phyloP scores from a whole-genome alignment of 2,113 vertebrate species.

The Bagarius yarrelli region DNA sequence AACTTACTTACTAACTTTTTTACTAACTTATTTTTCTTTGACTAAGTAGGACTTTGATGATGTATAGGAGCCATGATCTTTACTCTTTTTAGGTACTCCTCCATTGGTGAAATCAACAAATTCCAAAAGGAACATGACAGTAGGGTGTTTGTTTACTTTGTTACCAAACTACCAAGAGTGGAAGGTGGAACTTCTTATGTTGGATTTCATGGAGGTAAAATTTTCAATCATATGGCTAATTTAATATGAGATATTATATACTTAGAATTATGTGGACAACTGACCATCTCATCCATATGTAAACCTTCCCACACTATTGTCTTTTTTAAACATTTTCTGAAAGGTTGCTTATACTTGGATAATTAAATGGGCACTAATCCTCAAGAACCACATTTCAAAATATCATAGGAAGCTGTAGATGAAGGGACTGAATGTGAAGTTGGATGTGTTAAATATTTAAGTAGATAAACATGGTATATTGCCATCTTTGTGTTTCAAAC shows the following conservation, averaged over 20 bases:
- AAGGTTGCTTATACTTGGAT: no score
- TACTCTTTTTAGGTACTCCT: constrained; percentile 76
- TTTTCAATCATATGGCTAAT: not conserved
- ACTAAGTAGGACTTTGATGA: not conserved
- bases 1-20: not conserved
- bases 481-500: not conserved
- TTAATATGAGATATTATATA: not conserved
- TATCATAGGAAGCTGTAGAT: no score
- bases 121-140: constrained; percentile 54
- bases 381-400: no score
- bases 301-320: not conserved
- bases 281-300: not conserved
- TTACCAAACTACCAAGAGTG: constrained; percentile 86
- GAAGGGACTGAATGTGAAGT: no score
- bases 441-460: no score
- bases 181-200: constrained; percentile 81
- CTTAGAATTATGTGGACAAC: not conserved
- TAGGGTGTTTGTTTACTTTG: constrained; percentile 83
- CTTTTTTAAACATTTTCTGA: no score
- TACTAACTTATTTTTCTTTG: not conserved
- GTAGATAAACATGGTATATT: not conserved
- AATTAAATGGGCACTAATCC: no score
- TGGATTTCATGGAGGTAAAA: constrained; percentile 89
- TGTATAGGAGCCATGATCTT: not conserved
- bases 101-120: constrained; percentile 90